Percentiles rank a stretch among this genome's conserved stretches.
Conservation (phyloP, 2,888 invertebrate species). For the Colostygia pectinataria region DNA sequence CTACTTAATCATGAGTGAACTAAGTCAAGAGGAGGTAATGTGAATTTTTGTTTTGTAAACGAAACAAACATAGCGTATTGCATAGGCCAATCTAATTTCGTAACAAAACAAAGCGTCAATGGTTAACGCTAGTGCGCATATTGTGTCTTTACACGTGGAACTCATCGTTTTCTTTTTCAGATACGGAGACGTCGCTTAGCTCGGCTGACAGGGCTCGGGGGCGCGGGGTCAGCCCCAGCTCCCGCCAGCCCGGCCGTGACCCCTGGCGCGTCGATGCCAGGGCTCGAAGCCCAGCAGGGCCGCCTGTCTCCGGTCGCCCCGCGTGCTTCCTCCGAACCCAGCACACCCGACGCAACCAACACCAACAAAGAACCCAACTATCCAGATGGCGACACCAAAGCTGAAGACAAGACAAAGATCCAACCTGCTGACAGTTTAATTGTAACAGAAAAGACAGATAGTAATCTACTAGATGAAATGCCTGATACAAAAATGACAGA, state of each 20-base stretch:
- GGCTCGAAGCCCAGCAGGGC: slow-evolving; percentile 52
- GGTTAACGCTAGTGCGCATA: slow-evolving; percentile 56
- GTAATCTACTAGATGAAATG: slow-evolving; percentile 76
- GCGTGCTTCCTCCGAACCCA: slow-evolving; percentile 59
- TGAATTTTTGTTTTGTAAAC: slow-evolving; percentile 65
- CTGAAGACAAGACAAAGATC: slow-evolving; percentile 68
- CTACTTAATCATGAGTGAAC: slow-evolving; percentile 87
- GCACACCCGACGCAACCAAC: slow-evolving; percentile 56
- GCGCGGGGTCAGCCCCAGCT: slow-evolving; percentile 67
- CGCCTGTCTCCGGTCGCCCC: slow-evolving; percentile 50
- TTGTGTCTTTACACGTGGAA: slow-evolving; percentile 56
- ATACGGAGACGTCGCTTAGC: slow-evolving; percentile 90
- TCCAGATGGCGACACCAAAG: slow-evolving; percentile 63
- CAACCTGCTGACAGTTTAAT: slow-evolving; percentile 74
- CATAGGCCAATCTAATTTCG: slow-evolving; percentile 80
- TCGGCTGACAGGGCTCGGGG: slow-evolving; percentile 85
- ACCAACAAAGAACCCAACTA: slow-evolving; percentile 69
- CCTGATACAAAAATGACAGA: slow-evolving; percentile 81
- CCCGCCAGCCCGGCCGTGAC: slow-evolving; percentile 66
- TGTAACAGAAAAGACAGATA: slow-evolving; percentile 77
- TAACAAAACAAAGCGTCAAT: slow-evolving; percentile 81
- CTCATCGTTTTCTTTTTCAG: slow-evolving; percentile 74
- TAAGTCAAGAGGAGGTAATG: slow-evolving; percentile 94
- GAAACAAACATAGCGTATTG: slow-evolving; percentile 70
- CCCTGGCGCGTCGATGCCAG: slow-evolving; percentile 68